A percentile compares a stretch with the other conserved stretches of the same genome.
Evolutionary conservation across 2,888 invertebrate species (phyloP).

Genomic region (Drosophila neoperkinsi): DNA sequence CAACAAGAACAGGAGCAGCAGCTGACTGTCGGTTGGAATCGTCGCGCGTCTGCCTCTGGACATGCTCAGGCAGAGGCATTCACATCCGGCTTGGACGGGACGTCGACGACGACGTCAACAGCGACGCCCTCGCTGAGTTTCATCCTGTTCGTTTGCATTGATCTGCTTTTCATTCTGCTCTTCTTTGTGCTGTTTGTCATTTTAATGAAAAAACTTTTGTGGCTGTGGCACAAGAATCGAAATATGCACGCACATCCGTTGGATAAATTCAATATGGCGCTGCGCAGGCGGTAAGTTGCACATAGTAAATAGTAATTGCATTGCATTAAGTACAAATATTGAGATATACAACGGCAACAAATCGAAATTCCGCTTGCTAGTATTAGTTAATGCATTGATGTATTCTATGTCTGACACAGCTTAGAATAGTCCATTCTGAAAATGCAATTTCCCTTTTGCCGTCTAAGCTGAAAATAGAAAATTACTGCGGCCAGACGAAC

Average conservation of each 20-base stretch:
- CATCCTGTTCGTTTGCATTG: constrained; percentile 86
- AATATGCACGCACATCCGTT: constrained; percentile 83
- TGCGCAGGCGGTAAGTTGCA: constrained; percentile 85
- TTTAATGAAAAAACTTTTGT: constrained; percentile 88
- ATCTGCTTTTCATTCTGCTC: constrained; percentile 88
- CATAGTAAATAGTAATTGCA: constrained; percentile 4
- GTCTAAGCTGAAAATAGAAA: constrained; percentile 42
- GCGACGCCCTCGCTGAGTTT: constrained; percentile 76
- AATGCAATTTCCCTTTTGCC: constrained; percentile 58
- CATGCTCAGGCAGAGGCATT: constrained; percentile 47
- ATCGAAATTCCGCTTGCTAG: constrained; percentile 9
- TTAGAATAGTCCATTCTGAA: constrained; percentile 9
- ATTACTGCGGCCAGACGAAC: constrained; percentile 32
- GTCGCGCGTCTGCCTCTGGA: constrained; percentile 25
- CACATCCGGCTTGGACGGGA: constrained; percentile 57
- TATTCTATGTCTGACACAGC: constrained; percentile 3
- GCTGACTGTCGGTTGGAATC: constrained; percentile 29
- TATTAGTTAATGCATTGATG: constrained; percentile 17
- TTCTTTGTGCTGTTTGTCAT: constrained; percentile 89
- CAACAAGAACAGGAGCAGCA: constrained; percentile 11
- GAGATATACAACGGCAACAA: neutral
- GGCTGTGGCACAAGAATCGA: constrained; percentile 86
- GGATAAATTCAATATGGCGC: constrained; percentile 87
- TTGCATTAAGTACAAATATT: neutral
- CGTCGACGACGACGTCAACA: constrained; percentile 32